Evolutionary conservation across 2,888 invertebrate species (phyloP).

Genomic region (Erebia palarica): DNA sequence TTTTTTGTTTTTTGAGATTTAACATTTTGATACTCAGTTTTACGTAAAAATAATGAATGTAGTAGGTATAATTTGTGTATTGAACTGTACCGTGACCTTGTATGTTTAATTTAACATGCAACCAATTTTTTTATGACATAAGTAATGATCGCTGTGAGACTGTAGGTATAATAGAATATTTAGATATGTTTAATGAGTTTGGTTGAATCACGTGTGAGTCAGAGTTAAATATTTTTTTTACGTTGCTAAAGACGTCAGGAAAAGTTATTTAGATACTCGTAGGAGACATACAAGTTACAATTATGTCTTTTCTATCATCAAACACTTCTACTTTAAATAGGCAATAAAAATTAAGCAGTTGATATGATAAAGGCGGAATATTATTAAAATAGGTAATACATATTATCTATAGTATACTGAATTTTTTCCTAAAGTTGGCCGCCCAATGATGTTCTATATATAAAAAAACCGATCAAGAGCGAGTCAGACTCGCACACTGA

Average conservation of each 20-base stretch:
- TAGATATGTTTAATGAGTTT: not conserved
- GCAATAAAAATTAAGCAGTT: not conserved
- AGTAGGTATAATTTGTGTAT: not conserved
- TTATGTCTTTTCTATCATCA: not conserved
- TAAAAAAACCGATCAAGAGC: no score
- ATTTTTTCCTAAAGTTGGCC: no score
- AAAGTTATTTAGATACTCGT: not conserved
- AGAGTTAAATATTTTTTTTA: not conserved
- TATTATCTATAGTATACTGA: no score
- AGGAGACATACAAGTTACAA: no score
- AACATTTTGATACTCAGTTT: no score
- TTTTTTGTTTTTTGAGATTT: no score
- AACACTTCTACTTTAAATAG: not conserved
- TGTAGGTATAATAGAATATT: not conserved
- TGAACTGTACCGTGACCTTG: conserved; percentile 18
- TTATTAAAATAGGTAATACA: not conserved
- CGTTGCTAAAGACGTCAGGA: not conserved
- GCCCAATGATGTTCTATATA: no score
- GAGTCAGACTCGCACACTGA: no score
- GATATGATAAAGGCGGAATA: not conserved
- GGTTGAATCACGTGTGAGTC: not conserved
- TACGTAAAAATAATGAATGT: not conserved
- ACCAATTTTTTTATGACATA: conserved; percentile 12
- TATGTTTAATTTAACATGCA: conserved; percentile 12
- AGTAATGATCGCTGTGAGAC: not conserved